Evolutionary conservation across 1,140 invertebrate genomes (phyloP).

Genomic region (Zaprionus camerounensis): DNA sequence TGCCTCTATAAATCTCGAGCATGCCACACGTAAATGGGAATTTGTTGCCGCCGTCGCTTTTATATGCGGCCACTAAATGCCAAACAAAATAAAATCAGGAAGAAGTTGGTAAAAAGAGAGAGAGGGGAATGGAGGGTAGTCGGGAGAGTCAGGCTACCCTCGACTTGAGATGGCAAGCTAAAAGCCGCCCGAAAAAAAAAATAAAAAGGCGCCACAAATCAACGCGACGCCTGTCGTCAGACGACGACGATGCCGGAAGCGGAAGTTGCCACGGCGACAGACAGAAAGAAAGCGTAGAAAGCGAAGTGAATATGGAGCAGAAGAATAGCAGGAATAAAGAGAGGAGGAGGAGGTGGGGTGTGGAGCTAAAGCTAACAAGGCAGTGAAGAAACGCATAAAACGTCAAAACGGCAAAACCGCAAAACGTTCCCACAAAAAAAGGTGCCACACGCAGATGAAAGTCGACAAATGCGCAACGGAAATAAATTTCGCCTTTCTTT

Average conservation of each 20-base stretch:
- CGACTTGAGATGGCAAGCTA: slow-evolving; percentile 14
- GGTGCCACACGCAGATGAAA: slow-evolving; percentile 37
- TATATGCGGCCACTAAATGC: slow-evolving; percentile 59
- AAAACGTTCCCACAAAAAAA: slow-evolving; percentile 53
- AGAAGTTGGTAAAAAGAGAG: background rate
- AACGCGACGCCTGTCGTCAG: slow-evolving; percentile 44
- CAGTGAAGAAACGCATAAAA: slow-evolving; percentile 67
- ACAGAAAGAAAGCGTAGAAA: slow-evolving; percentile 19
- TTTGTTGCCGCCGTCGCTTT: slow-evolving; percentile 61
- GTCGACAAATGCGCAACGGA: slow-evolving; percentile 55
- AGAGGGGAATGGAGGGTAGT: too few species aligned
- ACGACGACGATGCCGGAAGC: slow-evolving; percentile 28
- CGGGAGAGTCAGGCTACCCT: background rate
- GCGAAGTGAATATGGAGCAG: background rate
- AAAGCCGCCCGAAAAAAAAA: slow-evolving; percentile 35
- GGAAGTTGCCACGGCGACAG: slow-evolving; percentile 32
- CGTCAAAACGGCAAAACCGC: slow-evolving; percentile 67
- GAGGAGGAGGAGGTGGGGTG: too few species aligned
- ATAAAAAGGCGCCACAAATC: slow-evolving; percentile 65
- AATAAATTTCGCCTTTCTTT: slow-evolving; percentile 40
- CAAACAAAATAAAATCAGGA: slow-evolving; percentile 62
- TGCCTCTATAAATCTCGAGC: slow-evolving; percentile 62
- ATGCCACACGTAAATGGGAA: slow-evolving; percentile 69
- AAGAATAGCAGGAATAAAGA: background rate
- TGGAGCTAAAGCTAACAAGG: slow-evolving; percentile 44